Conservation (phyloP, 53 echinoderm and acorn worm species). For the Temnopleurus reevesii region DNA sequence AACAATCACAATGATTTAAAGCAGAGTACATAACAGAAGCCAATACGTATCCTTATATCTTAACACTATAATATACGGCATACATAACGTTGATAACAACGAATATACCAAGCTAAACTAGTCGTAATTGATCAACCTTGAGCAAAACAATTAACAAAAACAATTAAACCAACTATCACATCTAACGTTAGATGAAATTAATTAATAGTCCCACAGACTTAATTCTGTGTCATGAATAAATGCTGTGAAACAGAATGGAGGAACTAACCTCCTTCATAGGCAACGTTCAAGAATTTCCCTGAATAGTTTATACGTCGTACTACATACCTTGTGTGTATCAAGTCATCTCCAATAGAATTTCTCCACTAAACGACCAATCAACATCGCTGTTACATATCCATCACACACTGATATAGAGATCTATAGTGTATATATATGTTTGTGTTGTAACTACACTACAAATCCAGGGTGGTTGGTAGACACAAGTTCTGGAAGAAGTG, state of each 20-base stretch:
- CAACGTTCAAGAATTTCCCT: slow-evolving; percentile 38
- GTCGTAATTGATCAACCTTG: neutral
- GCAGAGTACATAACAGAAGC: too few species aligned
- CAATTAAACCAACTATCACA: neutral
- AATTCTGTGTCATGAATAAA: neutral
- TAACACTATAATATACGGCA: neutral
- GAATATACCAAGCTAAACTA: neutral
- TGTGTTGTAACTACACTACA: too few species aligned
- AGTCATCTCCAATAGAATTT: neutral
- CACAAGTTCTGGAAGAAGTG: too few species aligned
- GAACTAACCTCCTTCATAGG: slow-evolving; percentile 8
- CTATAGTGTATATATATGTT: slow-evolving; percentile 45
- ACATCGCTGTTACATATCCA: neutral
- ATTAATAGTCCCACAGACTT: neutral
- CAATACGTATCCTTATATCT: neutral
- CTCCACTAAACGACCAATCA: neutral
- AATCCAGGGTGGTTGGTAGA: too few species aligned
- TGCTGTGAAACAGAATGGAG: neutral
- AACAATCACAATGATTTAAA: too few species aligned
- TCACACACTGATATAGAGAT: slow-evolving; percentile 50
- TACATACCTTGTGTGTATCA: neutral
- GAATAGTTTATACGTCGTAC: neutral
- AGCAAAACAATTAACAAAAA: neutral
- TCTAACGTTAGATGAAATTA: neutral
- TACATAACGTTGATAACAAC: neutral